phyloP scores from a whole-genome alignment of 2,113 vertebrate species.

The Oxygymnocypris stewartii region DNA sequence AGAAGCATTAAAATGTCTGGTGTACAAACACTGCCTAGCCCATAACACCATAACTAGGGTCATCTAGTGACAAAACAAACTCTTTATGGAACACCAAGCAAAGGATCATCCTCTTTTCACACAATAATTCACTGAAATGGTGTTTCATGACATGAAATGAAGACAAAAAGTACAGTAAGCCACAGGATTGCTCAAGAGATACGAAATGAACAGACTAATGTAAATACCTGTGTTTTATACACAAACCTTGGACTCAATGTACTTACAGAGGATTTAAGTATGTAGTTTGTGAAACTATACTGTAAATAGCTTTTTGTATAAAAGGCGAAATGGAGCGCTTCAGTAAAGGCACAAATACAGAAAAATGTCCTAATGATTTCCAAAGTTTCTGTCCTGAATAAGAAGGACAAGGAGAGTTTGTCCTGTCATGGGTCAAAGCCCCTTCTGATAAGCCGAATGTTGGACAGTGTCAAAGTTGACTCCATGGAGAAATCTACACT shows the following conservation, averaged over 20 bases:
- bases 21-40: constrained; percentile 26
- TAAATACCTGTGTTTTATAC: not conserved
- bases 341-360: not conserved
- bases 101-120: not conserved
- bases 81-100: not conserved
- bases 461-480: not conserved
- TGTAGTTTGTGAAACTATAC: not conserved
- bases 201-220: not conserved
- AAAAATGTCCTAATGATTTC: not conserved
- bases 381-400: not conserved
- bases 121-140: not conserved
- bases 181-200: not conserved
- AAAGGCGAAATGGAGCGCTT: not conserved
- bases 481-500: not conserved
- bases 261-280: not conserved
- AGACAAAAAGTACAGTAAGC: not conserved
- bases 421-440: not conserved
- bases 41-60: not conserved
- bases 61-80: constrained; percentile 16
- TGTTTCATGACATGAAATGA: constrained; percentile 2
- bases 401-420: not conserved
- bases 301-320: not conserved
- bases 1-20: constrained; percentile 30
- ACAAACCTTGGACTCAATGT: not conserved
- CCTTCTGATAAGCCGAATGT: not conserved